Base-by-base conservation (phyloP, 2,888 invertebrate genomes). In the Caenorhabditis sp. region DNA sequence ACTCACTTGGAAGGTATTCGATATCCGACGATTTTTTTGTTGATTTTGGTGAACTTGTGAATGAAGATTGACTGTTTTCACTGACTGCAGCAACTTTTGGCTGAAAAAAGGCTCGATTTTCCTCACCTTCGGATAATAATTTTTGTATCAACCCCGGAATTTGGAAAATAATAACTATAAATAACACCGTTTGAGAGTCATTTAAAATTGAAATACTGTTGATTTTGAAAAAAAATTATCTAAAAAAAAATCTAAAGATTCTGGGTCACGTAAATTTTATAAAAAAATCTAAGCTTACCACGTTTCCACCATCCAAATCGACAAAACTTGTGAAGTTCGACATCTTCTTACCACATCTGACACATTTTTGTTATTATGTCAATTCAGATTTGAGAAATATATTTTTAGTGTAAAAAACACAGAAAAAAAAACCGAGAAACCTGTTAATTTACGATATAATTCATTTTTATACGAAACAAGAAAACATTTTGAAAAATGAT, bases 291-390 rank as follows among this genome's bases (percentile, higher is more conserved):
- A n/a, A n/a, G n/a, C n/a, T 55, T 55, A 55, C 55, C 55, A 67
- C 67, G 58, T 62, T 66, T 53, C 59, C 60, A 3, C 43, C 68
- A 37, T 62, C 74, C 26, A 59, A 69, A 50, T 74, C 69, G 23
- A 74, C 74, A 43, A 69, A 74, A 60, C 69, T 69, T 27, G 66
- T 74, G 59, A 74, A 73, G 51, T 60, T 66, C 62, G 73, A 53
- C 73, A 69, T 73, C 26, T 51, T 10, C 10, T 17, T n/a, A 26
- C 26, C 24, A 55, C 27, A 31, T 58, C 36, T 10, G 31, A 58
- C 6, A 31, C 36, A 2, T 19, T 19, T 36, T 58, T 58, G 4
- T 36, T 1, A 24, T 58, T 36, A 19, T n/a, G 1, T 26, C n/a
- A 21, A 17, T 17, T 17, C 17, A 21, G 21, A 23, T 51, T 51